Base-by-base conservation (phyloP, 2,797 vertebrate genomes). In the Cuculus canorus region DNA sequence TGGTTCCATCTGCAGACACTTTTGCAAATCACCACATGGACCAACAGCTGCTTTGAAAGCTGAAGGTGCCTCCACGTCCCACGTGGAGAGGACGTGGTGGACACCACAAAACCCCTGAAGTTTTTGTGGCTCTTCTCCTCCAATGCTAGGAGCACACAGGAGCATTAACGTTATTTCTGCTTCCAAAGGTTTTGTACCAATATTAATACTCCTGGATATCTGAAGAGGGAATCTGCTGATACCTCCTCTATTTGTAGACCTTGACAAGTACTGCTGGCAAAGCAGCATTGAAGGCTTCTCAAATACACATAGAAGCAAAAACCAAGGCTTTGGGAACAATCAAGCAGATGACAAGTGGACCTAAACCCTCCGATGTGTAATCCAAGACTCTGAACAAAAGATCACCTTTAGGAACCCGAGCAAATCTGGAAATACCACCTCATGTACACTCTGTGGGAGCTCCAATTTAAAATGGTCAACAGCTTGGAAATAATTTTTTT, bases 211-310 rank as follows among this genome's bases (percentile, higher is more conserved):
- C 23, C 7, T 6, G 11, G 13, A 30, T 19, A 70, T 17, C 25
- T 60, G 21, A 75, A n/a, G 57, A 50, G 7, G 9, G 16, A 19
- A 68, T 39, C 39, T 77, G 27, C 56, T 11, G 15, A 9, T 19
- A 37, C 9, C 24, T 37, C 32, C 50, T 28, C n/a, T 65, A 14
- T 8, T 57, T 65, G 68, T 3, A 82, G 48, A 53, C 11, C 33
- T 77, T 1, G 0, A 32, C 28, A 64, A 53, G n/a, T 7, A 37
- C 0, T 33, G 27, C 70, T 48, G 28, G 39, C 0, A 0, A 72
- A 81, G 65, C 18, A 45, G 48, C 17, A 28, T 0, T 39, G 35
- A 33, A 73, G 37, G 45, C 22, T 57, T 50, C 59, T 52, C 73
- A 65, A 68, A 90, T 6, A 43, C 19, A 48, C 1, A 11, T 1